A percentile compares a stretch with the other conserved stretches of the same genome.
Evolutionary conservation across 2,888 invertebrate species (phyloP).

Genomic region (Rotaria socialis): DNA sequence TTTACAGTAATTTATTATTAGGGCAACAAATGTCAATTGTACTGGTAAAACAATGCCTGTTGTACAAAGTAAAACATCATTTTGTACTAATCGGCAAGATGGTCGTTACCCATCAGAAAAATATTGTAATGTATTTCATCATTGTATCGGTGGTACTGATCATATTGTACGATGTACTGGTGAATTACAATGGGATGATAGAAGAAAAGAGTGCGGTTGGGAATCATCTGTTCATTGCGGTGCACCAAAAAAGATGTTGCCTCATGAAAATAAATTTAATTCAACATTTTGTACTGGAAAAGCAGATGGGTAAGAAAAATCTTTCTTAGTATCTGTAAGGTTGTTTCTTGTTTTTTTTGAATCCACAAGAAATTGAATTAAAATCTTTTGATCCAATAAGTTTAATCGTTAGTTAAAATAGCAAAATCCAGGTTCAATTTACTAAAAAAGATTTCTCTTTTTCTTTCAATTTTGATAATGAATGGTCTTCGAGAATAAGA

Average conservation of each 20-base stretch:
- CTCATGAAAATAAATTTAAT: slow-evolving; percentile 41
- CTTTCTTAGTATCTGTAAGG: no score
- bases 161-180: slow-evolving; percentile 43
- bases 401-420: no score
- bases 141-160: slow-evolving; percentile 45
- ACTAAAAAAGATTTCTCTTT: no score
- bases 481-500: no score
- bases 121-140: slow-evolving; percentile 46
- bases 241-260: slow-evolving; percentile 40
- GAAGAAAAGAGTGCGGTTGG: slow-evolving; percentile 44
- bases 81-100: slow-evolving; percentile 45
- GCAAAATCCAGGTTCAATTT: no score
- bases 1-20: not conserved
- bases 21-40: slow-evolving; percentile 46
- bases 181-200: slow-evolving; percentile 44
- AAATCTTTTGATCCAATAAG: no score
- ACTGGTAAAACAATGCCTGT: slow-evolving; percentile 45
- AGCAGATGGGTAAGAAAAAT: slow-evolving; percentile 38
- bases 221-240: slow-evolving; percentile 39
- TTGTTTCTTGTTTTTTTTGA: no score
- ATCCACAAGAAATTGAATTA: no score
- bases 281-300: slow-evolving; percentile 45
- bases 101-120: slow-evolving; percentile 40
- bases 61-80: slow-evolving; percentile 43
- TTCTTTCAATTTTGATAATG: no score